Evolutionary conservation across 2,888 invertebrate genomes (phyloP).

Genomic region (Drepana falcataria): DNA sequence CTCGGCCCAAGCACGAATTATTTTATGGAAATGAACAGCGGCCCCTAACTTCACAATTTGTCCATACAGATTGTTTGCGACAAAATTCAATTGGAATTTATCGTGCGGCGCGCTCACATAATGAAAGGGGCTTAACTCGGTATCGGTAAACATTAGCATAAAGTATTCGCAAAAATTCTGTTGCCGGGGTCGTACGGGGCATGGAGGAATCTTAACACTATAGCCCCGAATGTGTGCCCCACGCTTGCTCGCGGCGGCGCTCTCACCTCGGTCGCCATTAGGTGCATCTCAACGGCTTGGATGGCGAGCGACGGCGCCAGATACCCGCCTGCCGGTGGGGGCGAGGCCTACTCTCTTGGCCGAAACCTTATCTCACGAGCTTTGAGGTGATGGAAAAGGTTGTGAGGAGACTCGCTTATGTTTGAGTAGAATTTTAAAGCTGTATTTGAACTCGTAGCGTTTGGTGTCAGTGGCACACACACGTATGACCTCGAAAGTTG

Average conservation of each 20-base stretch:
- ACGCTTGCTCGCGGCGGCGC: conserved; percentile 4
- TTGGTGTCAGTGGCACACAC: too few relatives aligned
- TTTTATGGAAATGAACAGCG: conserved; percentile 47
- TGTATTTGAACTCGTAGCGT: too few relatives aligned
- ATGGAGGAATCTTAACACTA: conserved; percentile 50
- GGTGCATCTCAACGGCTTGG: conserved; percentile 40
- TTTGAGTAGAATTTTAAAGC: too few relatives aligned
- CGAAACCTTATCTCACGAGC: too few relatives aligned
- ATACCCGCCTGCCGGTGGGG: conserved; percentile 20
- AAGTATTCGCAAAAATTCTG: conserved; percentile 61
- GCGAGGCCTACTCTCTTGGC: too few relatives aligned
- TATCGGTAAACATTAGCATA: conserved; percentile 61
- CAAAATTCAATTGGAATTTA: conserved; percentile 54
- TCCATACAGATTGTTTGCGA: conserved; percentile 62
- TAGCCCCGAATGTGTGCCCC: conserved; percentile 7
- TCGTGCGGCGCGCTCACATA: conserved; percentile 35
- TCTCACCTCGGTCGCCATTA: conserved; percentile 25
- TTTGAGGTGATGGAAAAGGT: too few relatives aligned
- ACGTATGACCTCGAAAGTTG: too few relatives aligned
- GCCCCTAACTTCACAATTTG: conserved; percentile 51
- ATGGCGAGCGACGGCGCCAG: conserved; percentile 32
- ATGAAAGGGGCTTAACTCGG: conserved; percentile 53
- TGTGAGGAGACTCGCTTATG: too few relatives aligned
- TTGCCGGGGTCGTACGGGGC: conserved; percentile 31
- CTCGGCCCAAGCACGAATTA: conserved; percentile 28